Evolutionary conservation across 2,113 vertebrate species (phyloP).

Genomic region (Lagopus muta): DNA sequence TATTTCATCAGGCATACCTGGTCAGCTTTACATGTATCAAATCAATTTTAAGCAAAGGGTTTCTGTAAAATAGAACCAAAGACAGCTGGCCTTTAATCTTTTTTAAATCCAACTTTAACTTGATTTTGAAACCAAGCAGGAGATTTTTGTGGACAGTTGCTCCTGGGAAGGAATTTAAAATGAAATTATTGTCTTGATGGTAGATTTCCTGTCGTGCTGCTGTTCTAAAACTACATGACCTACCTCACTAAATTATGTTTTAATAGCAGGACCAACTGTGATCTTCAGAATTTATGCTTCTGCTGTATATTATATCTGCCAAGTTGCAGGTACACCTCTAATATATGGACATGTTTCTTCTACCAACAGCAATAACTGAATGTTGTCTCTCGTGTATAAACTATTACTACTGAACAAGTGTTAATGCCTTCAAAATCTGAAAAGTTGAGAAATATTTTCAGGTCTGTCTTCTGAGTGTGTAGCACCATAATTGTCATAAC

Average conservation of each 20-base stretch:
- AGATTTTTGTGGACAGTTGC: background rate
- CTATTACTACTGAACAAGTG: background rate
- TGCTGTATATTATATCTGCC: constrained; percentile 22
- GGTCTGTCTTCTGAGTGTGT: background rate
- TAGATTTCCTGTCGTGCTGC: constrained; percentile 22
- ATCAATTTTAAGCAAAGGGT: background rate
- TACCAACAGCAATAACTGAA: background rate
- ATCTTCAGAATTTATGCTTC: constrained; percentile 37
- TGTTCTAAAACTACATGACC: background rate
- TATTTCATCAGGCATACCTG: background rate
- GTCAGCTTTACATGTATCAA: background rate
- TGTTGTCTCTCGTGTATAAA: background rate
- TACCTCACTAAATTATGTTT: constrained; percentile 30
- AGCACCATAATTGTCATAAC: background rate
- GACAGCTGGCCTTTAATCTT: constrained; percentile 1
- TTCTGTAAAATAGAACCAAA: constrained; percentile 16
- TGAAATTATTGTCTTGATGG: constrained; percentile 33
- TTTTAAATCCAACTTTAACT: constrained; percentile 21
- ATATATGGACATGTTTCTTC: background rate
- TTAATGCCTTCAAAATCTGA: constrained; percentile 3
- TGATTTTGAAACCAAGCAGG: background rate
- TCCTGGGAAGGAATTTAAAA: constrained; percentile 5
- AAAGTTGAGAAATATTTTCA: background rate
- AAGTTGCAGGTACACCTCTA: background rate
- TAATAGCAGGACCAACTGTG: constrained; percentile 25